These are phyloP conservation scores for Arnoldichthys spilopterus DNA, from an alignment of 2,797 vertebrate genomes.

Conservation along the genomic window DNA sequence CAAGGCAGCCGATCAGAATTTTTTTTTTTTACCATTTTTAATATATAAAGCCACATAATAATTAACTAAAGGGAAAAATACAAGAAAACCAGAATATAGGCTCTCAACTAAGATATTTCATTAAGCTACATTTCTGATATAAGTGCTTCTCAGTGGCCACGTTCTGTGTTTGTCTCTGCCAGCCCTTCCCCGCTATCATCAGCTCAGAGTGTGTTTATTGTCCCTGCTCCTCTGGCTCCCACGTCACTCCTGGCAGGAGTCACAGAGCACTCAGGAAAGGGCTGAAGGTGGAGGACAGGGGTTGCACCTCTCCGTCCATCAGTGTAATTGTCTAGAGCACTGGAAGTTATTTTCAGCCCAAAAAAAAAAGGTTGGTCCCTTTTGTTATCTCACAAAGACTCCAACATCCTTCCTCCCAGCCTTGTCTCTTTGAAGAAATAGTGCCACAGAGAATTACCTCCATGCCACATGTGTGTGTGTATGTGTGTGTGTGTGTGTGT, in stretches of 20 bases:
- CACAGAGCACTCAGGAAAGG: slow-evolving; percentile 31
- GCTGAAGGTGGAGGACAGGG: slow-evolving; percentile 50
- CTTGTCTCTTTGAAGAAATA: slow-evolving; percentile 69
- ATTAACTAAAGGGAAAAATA: background rate
- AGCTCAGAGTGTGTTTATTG: slow-evolving; percentile 26
- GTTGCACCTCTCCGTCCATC: slow-evolving; percentile 66
- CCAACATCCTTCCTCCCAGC: slow-evolving; percentile 53
- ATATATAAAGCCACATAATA: background rate
- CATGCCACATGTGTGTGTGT: slow-evolving; percentile 35
- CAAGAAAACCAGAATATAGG: background rate
- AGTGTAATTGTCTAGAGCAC: slow-evolving; percentile 70
- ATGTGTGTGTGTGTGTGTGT: slow-evolving; percentile 31
- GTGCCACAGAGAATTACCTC: slow-evolving; percentile 66
- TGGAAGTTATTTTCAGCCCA: slow-evolving; percentile 66
- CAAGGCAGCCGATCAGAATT: too few species aligned
- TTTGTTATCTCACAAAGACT: slow-evolving; percentile 69
- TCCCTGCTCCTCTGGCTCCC: slow-evolving; percentile 45
- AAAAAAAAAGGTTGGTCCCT: slow-evolving; percentile 60
- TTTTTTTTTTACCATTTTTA: too few species aligned
- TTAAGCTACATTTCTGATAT: background rate
- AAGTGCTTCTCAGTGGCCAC: background rate
- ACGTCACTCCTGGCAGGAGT: slow-evolving; percentile 31
- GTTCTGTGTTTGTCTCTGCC: slow-evolving; percentile 12
- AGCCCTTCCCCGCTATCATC: background rate
- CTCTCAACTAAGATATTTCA: background rate